These are phyloP conservation scores for Drosophila obscura DNA, from an alignment of 1,140 invertebrate genomes.

Conservation along the genomic window DNA sequence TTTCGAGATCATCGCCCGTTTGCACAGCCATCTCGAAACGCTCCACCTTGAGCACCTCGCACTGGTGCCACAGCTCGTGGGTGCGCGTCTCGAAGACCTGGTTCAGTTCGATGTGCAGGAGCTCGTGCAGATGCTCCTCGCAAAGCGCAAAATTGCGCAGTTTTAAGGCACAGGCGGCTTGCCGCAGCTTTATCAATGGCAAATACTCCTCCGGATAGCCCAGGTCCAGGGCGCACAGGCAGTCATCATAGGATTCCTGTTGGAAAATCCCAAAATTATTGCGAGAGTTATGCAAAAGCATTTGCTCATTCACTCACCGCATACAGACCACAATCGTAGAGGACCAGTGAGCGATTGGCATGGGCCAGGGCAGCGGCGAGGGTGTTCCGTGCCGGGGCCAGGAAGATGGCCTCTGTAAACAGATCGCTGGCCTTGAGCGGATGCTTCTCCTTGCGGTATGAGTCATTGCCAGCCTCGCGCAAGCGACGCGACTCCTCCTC, in stretches of 20 bases:
- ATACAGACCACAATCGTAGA: conserved; percentile 68
- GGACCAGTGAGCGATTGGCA: conserved; percentile 65
- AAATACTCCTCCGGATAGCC: conserved; percentile 71
- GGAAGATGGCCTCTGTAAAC: conserved; percentile 69
- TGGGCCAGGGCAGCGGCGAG: conserved; percentile 66
- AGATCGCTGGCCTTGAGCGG: conserved; percentile 68
- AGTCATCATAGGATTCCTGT: conserved; percentile 71
- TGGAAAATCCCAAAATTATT: not conserved
- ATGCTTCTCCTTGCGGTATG: conserved; percentile 69
- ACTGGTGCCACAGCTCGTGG: conserved; percentile 70
- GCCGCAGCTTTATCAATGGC: conserved; percentile 69
- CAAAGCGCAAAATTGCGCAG: conserved; percentile 68
- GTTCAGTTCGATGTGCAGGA: conserved; percentile 70
- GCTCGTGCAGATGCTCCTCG: conserved; percentile 68
- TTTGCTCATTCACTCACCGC: conserved; percentile 34
- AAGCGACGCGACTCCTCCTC: conserved; percentile 70
- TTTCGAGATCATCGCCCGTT: conserved; percentile 60
- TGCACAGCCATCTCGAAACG: conserved; percentile 69
- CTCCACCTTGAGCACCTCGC: conserved; percentile 65
- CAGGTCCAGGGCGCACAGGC: conserved; percentile 64
- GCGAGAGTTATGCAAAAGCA: not conserved
- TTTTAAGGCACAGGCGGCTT: conserved; percentile 79
- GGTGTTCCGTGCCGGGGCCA: conserved; percentile 58
- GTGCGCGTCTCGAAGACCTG: conserved; percentile 68
- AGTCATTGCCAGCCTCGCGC: conserved; percentile 70